Evolutionary conservation across 2,797 vertebrate species (phyloP).

Genomic region (Fistularia tabacaria): DNA sequence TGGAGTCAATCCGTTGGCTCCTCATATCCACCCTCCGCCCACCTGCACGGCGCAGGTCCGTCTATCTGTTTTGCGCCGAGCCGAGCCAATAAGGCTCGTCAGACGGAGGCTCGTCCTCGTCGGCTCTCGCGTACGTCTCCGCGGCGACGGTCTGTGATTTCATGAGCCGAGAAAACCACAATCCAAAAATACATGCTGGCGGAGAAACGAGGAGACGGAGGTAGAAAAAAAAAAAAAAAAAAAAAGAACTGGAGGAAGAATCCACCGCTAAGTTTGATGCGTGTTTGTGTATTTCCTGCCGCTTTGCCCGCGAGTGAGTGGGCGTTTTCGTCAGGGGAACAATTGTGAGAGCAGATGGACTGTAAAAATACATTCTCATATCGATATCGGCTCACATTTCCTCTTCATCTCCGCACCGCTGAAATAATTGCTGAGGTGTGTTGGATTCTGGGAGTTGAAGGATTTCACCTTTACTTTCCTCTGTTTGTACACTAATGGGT

Average conservation of each 20-base stretch:
- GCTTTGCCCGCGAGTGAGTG: slow-evolving; percentile 39
- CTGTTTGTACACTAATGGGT: not conserved
- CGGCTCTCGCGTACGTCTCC: slow-evolving; percentile 31
- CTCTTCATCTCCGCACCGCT: slow-evolving; percentile 44
- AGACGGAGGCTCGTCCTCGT: slow-evolving; percentile 47
- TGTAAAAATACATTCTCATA: slow-evolving; percentile 47
- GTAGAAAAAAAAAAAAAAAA: not conserved
- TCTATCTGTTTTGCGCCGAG: slow-evolving; percentile 24
- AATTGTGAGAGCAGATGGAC: slow-evolving; percentile 56
- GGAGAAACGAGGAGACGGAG: slow-evolving; percentile 11
- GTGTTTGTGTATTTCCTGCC: slow-evolving; percentile 22
- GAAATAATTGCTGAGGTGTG: slow-evolving; percentile 19
- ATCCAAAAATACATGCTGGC: slow-evolving; percentile 36
- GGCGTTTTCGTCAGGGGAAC: slow-evolving; percentile 49
- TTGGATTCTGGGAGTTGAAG: slow-evolving; percentile 20
- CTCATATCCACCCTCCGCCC: slow-evolving; percentile 46
- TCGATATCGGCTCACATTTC: slow-evolving; percentile 56
- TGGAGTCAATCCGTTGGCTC: slow-evolving; percentile 26
- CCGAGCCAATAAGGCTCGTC: slow-evolving; percentile 41
- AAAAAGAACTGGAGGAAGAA: not conserved
- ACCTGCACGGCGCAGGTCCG: not conserved
- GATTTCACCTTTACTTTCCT: slow-evolving; percentile 5
- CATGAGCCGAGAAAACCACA: slow-evolving; percentile 17
- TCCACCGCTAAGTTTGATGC: slow-evolving; percentile 27
- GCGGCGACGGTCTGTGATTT: slow-evolving; percentile 48